These are phyloP conservation scores for Orcinus orca DNA, from an alignment of 2,113 vertebrate genomes.

Conservation along the genomic window DNA sequence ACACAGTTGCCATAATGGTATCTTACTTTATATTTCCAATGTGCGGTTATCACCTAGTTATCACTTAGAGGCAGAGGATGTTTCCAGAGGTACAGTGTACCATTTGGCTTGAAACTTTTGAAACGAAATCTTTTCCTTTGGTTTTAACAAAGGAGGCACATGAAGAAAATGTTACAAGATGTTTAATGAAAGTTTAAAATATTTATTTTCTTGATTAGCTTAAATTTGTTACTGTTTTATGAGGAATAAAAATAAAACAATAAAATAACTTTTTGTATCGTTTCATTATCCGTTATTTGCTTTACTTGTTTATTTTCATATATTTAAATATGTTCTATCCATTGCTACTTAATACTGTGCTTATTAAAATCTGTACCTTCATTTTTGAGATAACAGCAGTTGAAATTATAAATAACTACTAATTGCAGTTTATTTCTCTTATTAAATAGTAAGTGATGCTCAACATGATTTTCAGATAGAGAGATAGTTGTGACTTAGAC, in stretches of 20 bases:
- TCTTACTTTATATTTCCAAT: neutral
- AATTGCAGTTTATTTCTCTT: neutral
- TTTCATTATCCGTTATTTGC: neutral
- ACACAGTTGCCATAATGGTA: neutral
- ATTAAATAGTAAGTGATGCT: neutral
- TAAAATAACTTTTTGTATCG: neutral
- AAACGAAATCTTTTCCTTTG: neutral
- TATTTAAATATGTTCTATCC: neutral
- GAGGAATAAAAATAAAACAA: neutral
- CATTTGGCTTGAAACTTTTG: neutral
- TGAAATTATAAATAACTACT: neutral
- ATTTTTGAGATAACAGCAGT: neutral
- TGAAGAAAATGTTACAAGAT: neutral
- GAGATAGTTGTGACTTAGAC: neutral
- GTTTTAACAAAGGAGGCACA: neutral
- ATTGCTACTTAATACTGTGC: neutral
- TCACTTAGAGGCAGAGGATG: neutral
- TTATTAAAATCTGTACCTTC: neutral
- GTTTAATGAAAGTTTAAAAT: neutral
- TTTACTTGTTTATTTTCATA: neutral
- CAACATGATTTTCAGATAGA: neutral
- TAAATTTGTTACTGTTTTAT: neutral
- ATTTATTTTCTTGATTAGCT: neutral
- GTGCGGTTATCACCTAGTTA: neutral
- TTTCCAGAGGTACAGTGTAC: neutral